These are phyloP conservation scores for Turdus rufiventris DNA, from an alignment of 2,113 vertebrate genomes.

Conservation along the genomic window DNA sequence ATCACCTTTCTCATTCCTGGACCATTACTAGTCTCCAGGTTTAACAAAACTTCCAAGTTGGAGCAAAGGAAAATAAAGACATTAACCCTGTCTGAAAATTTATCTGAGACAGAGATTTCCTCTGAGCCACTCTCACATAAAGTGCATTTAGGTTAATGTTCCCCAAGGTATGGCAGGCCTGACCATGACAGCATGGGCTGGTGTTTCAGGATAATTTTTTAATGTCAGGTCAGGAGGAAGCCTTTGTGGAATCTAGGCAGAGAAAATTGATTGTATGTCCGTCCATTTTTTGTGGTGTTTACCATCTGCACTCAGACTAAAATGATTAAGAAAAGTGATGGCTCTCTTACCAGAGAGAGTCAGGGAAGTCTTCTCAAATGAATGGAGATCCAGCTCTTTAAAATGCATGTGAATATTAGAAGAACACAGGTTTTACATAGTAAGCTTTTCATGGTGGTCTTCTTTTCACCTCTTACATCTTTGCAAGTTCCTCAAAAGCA, in stretches of 20 bases:
- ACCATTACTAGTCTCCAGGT: not conserved
- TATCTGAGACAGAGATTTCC: not conserved
- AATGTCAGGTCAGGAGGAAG: not conserved
- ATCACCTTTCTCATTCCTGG: not conserved
- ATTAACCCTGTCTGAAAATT: not conserved
- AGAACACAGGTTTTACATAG: accelerated
- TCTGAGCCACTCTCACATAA: not conserved
- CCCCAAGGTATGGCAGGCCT: not conserved
- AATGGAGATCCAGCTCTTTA: not conserved
- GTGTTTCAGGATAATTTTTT: not conserved
- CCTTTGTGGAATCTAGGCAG: not conserved
- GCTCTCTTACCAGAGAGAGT: not conserved
- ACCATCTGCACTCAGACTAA: not conserved
- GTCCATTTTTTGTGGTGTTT: not conserved
- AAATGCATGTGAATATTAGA: not conserved
- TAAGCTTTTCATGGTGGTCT: not conserved
- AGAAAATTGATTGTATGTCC: not conserved
- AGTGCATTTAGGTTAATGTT: not conserved
- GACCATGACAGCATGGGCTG: not conserved
- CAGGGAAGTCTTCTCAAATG: not conserved
- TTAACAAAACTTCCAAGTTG: not conserved
- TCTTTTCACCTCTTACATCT: not conserved
- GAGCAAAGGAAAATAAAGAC: not conserved
- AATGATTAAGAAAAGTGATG: not conserved
- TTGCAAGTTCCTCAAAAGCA: not conserved